Evolutionary conservation across 2,888 invertebrate species (phyloP), one percentile per base, ranked within the genome.

Genomic region (Callimorpha dominula): DNA sequence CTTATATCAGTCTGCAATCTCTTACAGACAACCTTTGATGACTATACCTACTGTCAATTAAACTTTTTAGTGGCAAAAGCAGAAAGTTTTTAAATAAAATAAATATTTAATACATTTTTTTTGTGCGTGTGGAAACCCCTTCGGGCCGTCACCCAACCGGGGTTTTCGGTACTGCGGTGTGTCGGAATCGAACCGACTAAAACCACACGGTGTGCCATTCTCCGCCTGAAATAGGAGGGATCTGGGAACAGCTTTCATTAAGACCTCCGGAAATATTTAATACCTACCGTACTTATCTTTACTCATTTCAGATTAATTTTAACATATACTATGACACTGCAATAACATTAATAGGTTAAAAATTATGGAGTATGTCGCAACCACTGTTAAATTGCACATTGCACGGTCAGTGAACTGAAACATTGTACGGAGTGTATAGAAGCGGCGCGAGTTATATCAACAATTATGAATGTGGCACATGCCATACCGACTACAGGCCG

Each of bases 351-450:
- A 81, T 84, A 81, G 76, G 81, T 79, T 75, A 70, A 79, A 79
- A 87, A 86, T 84, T 79, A 85, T 84, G 79, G 80, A 77, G 81
- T 81, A 68, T 78, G 78, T 82, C 81, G 84, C 86, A 83, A 81
- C 77, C 77, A 75, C 78, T 86, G 81, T 86, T 81, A 90, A 92
- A 93, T 92, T 91, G 87, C 86, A 91, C 81, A 90, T 78, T 87
- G 88, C 89, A 88, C 87, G 90, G 89, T 87, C 90, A 90, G 84
- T 90, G 90, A 89, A 90, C 92, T 89, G 90, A 91, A 91, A 89
- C 90, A 91, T 90, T 86, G 85, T 86, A 84, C 70, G 62, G 65
- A 82, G 72, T 82, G 78, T 71, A 69, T 70, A 20, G 60, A 14
- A 31, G 31, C 14, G 14, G 31, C 6, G 14, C 31, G 14, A 31